These are phyloP conservation scores for Podotricha telesiphe DNA, from an alignment of 2,888 invertebrate species.

Conservation along the genomic window DNA sequence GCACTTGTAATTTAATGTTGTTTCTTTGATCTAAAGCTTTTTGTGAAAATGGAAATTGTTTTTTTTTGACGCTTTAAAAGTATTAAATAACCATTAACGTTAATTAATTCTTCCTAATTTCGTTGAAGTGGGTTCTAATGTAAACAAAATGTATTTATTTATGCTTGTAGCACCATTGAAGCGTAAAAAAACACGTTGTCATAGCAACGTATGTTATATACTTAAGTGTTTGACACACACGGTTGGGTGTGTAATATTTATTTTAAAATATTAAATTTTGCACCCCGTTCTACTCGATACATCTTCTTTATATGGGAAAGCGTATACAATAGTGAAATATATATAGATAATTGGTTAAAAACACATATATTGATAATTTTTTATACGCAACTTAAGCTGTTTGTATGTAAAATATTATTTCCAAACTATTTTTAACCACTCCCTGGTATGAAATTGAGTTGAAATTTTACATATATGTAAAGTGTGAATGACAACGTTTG, in stretches of 20 bases:
- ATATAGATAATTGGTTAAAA: no score
- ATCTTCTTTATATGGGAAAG: no score
- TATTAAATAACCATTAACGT: slow-evolving; percentile 25
- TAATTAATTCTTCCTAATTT: slow-evolving; percentile 23
- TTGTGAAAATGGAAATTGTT: slow-evolving; percentile 7
- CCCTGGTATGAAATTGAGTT: not conserved
- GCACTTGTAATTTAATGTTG: slow-evolving; percentile 11
- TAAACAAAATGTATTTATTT: not conserved
- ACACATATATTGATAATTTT: no score
- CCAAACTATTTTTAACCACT: not conserved
- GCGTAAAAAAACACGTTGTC: not conserved
- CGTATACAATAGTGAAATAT: no score
- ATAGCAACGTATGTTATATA: not conserved
- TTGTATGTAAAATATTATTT: no score
- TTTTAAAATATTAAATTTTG: no score
- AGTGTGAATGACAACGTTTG: not conserved
- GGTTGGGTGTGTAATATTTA: no score
- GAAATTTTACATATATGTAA: not conserved
- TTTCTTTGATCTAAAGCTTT: slow-evolving; percentile 24
- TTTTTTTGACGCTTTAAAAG: slow-evolving; percentile 18
- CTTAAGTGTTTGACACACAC: no score
- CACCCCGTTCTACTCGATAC: no score
- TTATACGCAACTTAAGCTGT: no score
- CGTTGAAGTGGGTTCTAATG: not conserved
- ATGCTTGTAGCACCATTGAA: not conserved